Base-by-base conservation (phyloP, 2,113 vertebrate species). In the Capricornis sumatraensis region DNA sequence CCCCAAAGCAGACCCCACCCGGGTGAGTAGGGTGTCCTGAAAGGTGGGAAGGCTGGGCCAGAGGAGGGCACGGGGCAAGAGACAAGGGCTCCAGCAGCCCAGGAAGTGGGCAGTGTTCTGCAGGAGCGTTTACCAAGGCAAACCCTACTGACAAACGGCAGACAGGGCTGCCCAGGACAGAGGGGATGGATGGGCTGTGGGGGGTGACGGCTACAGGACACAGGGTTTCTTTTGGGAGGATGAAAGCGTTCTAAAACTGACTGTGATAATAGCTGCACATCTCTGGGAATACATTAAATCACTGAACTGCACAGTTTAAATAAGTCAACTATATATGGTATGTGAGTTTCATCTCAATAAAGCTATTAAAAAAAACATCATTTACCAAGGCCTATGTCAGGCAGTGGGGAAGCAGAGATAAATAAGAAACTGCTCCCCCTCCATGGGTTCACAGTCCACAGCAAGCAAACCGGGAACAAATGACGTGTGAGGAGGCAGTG, bases 211-310 rank as follows among this genome's bases (percentile, higher is more conserved):
- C 25, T 28, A 87, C 82, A n/a, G 33, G 53, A 1, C 52, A 6
- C 3, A 76, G 47, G 4, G 50, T 27, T 92, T 79, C 82, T 74
- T 92, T 36, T 3, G 6, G 76, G 64, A 83, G 28, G 8, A 88
- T 30, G 64, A 94, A 84, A 45, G 47, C 40, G 17, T 33, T 88
- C 87, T 74, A 83, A 55, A 93, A 83, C 17, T 47, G 25, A 86
- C 3, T 27, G 28, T 71, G 58, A 6, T 45, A n/a, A 19, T 36
- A 21, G 64, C 6, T 89, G 28, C 23, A 50, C n/a, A 33, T 82
- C 60, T 67, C 33, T 67, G 50, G 47, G 62, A 90, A 71, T 50
- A 95, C 17, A 82, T 21, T 71, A 94, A 93, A 55, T 47, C 92
- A 96, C 16, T 43, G 21, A 87, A 89, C 27, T 67, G 21, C 67